phyloP scores from a whole-genome alignment of 2,113 vertebrate genomes.

The Microtus pennsylvanicus region DNA sequence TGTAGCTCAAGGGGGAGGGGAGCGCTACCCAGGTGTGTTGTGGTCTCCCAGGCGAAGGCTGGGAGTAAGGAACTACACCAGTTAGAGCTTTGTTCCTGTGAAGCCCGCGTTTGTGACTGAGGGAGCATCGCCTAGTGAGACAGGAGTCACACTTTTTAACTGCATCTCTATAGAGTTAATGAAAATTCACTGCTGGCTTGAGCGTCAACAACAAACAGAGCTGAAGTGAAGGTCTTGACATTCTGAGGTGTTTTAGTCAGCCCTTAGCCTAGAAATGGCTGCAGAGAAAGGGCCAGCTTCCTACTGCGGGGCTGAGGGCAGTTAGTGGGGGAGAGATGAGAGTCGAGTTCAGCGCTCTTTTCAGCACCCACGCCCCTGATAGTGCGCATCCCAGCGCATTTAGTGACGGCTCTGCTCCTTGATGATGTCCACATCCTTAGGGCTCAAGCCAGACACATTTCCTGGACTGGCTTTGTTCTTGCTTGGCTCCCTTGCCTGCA shows the following conservation, averaged over 20 bases:
- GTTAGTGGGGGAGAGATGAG: not conserved
- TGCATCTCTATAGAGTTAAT: not conserved
- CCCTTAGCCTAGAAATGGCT: not conserved
- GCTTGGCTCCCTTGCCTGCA: fast-evolving
- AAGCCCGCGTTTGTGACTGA: not conserved
- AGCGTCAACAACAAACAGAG: not conserved
- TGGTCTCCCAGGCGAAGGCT: not conserved
- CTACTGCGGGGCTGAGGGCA: not conserved
- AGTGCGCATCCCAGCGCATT: not conserved
- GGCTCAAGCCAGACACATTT: not conserved
- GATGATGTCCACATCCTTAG: not conserved
- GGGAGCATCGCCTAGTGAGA: not conserved
- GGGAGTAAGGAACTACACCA: fast-evolving
- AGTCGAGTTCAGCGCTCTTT: too few species aligned
- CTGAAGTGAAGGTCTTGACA: not conserved
- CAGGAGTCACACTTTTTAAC: not conserved
- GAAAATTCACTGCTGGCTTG: not conserved
- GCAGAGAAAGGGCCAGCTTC: not conserved
- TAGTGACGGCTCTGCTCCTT: not conserved
- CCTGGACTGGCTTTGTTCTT: not conserved
- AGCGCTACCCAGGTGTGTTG: not conserved
- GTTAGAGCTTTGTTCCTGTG: not conserved
- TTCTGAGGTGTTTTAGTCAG: not conserved
- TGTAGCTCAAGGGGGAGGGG: not conserved
- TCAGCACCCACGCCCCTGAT: fast-evolving